These are phyloP conservation scores for Zaprionus capensis DNA, from an alignment of 1,140 invertebrate genomes.

Conservation along the genomic window DNA sequence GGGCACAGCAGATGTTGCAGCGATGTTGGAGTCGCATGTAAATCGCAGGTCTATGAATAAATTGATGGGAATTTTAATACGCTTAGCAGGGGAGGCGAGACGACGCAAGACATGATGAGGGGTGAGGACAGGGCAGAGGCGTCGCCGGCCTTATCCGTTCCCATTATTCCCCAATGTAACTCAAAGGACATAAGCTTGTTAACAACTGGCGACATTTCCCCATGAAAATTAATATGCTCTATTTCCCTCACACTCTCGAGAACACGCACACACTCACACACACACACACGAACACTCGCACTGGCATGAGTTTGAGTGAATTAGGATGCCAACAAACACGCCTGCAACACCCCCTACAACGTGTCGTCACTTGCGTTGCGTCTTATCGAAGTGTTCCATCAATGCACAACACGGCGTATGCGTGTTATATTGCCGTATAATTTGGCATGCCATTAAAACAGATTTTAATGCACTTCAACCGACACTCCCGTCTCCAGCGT, in stretches of 20 bases:
- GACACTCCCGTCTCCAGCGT: constrained; percentile 15
- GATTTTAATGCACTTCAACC: constrained; percentile 51
- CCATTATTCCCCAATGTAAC: constrained; percentile 2
- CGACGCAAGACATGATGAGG: neutral
- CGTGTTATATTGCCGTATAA: constrained; percentile 54
- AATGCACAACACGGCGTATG: constrained; percentile 55
- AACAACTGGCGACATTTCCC: constrained; percentile 27
- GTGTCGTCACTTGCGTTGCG: constrained; percentile 8
- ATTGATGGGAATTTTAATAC: constrained; percentile 40
- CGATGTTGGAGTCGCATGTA: constrained; percentile 37
- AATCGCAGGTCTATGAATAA: constrained; percentile 48
- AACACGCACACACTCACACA: neutral
- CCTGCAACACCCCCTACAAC: neutral
- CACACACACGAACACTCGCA: constrained; percentile 33
- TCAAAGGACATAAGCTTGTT: constrained; percentile 36
- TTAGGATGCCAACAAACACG: constrained; percentile 35
- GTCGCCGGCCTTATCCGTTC: neutral
- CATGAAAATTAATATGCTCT: constrained; percentile 39
- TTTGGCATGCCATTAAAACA: constrained; percentile 60
- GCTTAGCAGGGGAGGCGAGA: constrained; percentile 25
- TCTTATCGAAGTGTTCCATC: constrained; percentile 54
- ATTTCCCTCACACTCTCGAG: constrained; percentile 19
- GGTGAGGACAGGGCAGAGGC: neutral
- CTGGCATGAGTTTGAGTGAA: constrained; percentile 37
- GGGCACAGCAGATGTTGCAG: constrained; percentile 10